Evolutionary conservation across 2,888 invertebrate genomes (phyloP).

Genomic region (Norana najaformis): DNA sequence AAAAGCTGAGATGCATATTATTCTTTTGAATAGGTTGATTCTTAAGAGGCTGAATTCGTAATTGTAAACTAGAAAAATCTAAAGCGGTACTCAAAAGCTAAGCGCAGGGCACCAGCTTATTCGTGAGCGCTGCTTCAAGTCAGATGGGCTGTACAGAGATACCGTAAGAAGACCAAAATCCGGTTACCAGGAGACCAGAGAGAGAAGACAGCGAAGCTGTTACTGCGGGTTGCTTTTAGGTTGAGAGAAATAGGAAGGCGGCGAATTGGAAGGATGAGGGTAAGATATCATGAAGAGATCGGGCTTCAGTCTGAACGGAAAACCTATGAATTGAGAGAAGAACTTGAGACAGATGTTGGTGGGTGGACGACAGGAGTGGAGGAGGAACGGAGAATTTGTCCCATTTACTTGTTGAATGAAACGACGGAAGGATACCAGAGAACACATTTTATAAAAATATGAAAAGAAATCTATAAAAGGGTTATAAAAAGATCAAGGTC

Average conservation of each 20-base stretch:
- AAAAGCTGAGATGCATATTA: too few relatives aligned
- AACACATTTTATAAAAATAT: too few relatives aligned
- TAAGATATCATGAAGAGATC: neutral
- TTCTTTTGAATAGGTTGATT: too few relatives aligned
- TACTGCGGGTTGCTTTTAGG: neutral
- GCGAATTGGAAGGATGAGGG: neutral
- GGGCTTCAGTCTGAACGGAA: neutral
- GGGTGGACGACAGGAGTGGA: too few relatives aligned
- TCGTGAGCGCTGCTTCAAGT: neutral
- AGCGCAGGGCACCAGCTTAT: neutral
- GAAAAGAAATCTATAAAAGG: too few relatives aligned
- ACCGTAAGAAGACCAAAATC: neutral
- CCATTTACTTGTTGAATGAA: slow-evolving; percentile 10
- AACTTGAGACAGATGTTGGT: neutral
- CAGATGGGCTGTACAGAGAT: neutral
- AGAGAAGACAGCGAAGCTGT: neutral
- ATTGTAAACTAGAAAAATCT: too few relatives aligned
- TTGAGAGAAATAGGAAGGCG: neutral
- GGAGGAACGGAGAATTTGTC: too few relatives aligned
- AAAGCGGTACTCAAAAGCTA: too few relatives aligned
- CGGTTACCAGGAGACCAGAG: neutral
- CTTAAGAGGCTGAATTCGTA: too few relatives aligned
- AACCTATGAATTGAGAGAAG: neutral
- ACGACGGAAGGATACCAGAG: too few relatives aligned
- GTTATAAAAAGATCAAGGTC: too few relatives aligned